Evolutionary conservation across 2,113 vertebrate species (phyloP).

Genomic region (Orthonyx spaldingii): DNA sequence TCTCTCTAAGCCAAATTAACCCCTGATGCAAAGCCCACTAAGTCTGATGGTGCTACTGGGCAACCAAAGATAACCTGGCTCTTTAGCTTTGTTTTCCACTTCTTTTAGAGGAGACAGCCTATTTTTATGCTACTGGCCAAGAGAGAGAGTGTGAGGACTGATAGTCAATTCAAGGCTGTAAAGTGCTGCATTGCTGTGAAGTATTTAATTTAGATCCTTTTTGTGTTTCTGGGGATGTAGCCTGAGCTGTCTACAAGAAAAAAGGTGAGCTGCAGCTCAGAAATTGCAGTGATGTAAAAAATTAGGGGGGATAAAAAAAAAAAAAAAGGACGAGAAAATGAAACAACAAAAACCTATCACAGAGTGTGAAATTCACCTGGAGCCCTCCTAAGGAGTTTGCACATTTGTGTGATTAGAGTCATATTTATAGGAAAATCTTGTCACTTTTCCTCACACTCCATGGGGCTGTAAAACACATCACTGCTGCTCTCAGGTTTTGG

Average conservation of each 20-base stretch:
- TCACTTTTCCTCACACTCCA: conserved; percentile 28
- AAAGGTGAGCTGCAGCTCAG: background rate
- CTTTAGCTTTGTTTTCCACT: background rate
- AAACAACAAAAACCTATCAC: conserved; percentile 9
- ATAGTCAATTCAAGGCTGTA: background rate
- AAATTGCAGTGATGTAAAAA: background rate
- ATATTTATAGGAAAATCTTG: conserved; percentile 53
- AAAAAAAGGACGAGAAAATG: background rate
- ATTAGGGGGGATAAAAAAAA: background rate
- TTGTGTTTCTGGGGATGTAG: background rate
- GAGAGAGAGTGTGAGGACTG: background rate
- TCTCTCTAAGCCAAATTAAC: background rate
- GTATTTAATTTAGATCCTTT: background rate
- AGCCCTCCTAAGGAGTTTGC: conserved; percentile 20
- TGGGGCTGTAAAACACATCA: conserved; percentile 3
- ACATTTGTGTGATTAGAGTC: conserved; percentile 41
- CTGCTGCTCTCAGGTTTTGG: background rate
- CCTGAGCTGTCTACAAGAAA: background rate
- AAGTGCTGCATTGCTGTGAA: conserved; percentile 29
- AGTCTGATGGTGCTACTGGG: background rate
- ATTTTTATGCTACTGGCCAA: background rate
- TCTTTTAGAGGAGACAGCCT: background rate
- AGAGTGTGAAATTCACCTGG: conserved; percentile 54
- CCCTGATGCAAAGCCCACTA: background rate
- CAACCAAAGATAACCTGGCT: background rate